Conservation (phyloP, 2,797 vertebrate genomes). For the Myiotriccus ornatus region DNA sequence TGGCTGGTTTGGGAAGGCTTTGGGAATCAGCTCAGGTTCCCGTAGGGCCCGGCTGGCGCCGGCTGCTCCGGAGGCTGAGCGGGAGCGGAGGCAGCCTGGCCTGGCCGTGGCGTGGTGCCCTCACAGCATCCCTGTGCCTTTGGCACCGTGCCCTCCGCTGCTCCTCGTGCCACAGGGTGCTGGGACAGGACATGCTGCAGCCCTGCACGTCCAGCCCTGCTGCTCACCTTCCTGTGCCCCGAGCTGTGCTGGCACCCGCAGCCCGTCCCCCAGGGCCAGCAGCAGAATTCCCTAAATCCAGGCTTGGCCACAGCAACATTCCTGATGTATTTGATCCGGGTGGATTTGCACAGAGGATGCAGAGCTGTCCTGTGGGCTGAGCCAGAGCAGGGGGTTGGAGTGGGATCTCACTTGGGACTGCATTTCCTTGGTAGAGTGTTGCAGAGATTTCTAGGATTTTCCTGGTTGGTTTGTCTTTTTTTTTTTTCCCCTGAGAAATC, state of each 20-base stretch:
- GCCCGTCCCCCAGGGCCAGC: not conserved
- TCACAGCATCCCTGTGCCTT: not conserved
- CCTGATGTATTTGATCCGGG: fast-evolving
- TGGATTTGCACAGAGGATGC: not conserved
- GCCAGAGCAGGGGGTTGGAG: fast-evolving
- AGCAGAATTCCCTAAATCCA: fast-evolving
- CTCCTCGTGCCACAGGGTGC: not conserved
- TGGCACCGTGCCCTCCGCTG: not conserved
- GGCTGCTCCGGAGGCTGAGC: not conserved
- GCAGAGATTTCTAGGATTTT: not conserved
- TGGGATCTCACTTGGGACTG: not conserved
- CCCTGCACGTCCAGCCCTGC: not conserved
- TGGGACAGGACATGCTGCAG: not conserved
- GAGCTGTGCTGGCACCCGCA: not conserved
- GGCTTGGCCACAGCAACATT: fast-evolving
- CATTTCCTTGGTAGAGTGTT: not conserved
- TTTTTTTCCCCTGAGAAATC: fast-evolving
- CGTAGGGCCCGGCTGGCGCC: not conserved
- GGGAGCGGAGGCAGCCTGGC: not conserved
- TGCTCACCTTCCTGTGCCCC: not conserved
- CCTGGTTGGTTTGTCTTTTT: fast-evolving
- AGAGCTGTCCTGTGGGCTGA: not conserved
- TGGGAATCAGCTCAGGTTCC: not conserved
- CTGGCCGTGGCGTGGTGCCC: not conserved
- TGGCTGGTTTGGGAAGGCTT: not conserved